Conservation (phyloP, 1,140 invertebrate species). For the Araneus ventricosus region DNA sequence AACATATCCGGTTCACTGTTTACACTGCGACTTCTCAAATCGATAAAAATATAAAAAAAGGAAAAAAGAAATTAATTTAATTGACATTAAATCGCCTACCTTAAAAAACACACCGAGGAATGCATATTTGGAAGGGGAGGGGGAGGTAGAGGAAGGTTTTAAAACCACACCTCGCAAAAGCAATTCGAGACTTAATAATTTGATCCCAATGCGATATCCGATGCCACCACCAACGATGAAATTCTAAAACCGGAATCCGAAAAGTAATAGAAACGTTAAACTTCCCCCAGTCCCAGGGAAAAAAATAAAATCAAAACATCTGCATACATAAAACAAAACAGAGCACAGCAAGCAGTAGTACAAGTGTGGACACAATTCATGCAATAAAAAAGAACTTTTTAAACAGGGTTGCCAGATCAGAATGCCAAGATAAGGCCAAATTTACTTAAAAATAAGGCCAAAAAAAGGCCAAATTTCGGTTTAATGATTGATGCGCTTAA, state of each 20-base stretch:
- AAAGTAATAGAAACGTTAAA: conserved; percentile 18
- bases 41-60: neutral
- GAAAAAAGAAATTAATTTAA: neutral
- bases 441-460: too few species aligned
- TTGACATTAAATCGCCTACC: neutral
- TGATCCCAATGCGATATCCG: neutral
- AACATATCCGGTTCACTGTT: neutral
- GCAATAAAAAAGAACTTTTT: too few species aligned
- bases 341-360: neutral
- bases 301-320: too few species aligned
- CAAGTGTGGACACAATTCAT: neutral
- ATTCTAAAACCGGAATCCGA: neutral
- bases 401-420: too few species aligned
- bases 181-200: conserved; percentile 6
- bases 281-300: neutral
- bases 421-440: too few species aligned
- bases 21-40: neutral
- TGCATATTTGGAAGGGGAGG: neutral
- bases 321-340: neutral
- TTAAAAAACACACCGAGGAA: neutral
- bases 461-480: too few species aligned
- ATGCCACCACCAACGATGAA: neutral
- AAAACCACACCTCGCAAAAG: neutral
- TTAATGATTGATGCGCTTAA: too few species aligned
- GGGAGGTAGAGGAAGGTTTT: neutral